These are phyloP conservation scores for Drosophila kohkoa DNA, from an alignment of 1,140 invertebrate species.

Conservation along the genomic window DNA sequence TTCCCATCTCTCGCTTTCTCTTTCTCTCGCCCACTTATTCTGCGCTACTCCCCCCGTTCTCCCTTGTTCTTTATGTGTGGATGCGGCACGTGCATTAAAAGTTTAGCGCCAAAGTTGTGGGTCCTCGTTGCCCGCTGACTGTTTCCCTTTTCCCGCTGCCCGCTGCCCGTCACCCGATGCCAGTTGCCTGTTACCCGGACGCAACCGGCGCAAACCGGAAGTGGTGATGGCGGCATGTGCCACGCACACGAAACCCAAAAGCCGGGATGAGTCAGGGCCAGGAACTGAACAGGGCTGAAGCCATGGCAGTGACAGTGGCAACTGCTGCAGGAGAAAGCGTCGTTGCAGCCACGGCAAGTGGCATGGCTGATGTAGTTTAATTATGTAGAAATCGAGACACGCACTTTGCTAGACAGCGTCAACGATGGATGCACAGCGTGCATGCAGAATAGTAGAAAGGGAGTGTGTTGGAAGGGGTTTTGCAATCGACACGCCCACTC, in stretches of 20 bases:
- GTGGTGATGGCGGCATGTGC: slow-evolving; percentile 52
- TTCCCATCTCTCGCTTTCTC: not conserved
- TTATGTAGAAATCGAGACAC: slow-evolving; percentile 83
- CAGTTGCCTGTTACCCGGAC: slow-evolving; percentile 24
- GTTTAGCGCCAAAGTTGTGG: slow-evolving; percentile 75
- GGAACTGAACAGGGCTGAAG: no score
- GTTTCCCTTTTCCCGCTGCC: no score
- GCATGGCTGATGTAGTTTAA: slow-evolving; percentile 70
- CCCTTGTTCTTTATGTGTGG: not conserved
- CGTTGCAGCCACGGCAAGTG: slow-evolving; percentile 34
- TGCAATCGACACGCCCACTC: slow-evolving; percentile 72
- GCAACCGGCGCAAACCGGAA: slow-evolving; percentile 68
- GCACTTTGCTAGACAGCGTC: slow-evolving; percentile 70
- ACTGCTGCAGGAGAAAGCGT: not conserved
- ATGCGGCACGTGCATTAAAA: slow-evolving; percentile 74
- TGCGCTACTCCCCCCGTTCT: not conserved
- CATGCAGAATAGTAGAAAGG: not conserved
- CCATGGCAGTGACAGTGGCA: not conserved
- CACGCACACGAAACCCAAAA: slow-evolving; percentile 39
- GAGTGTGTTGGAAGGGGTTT: slow-evolving; percentile 30
- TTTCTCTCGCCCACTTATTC: not conserved
- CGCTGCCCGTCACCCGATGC: not conserved
- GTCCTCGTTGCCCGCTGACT: slow-evolving; percentile 30
- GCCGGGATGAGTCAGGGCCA: not conserved
- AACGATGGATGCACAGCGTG: slow-evolving; percentile 49